A percentile compares a stretch with the other conserved stretches of the same genome.
Conservation (phyloP, 2,888 invertebrate species). For the Melieria crassipennis region DNA sequence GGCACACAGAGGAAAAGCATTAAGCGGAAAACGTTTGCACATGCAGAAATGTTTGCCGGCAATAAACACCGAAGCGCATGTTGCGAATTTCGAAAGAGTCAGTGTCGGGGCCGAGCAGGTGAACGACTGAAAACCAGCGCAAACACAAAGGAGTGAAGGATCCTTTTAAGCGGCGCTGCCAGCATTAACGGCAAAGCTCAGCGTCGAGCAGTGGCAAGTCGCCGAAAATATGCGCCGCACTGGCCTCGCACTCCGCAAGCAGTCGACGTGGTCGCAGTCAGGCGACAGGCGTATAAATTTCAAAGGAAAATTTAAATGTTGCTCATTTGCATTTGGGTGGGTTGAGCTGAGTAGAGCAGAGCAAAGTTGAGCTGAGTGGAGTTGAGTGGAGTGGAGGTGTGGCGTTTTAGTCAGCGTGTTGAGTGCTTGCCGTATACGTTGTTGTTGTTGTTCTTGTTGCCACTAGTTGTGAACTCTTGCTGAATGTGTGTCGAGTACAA, state of each 20-base stretch:
- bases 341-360: too few relatives aligned
- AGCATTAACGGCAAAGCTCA: too few relatives aligned
- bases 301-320: slow-evolving; percentile 29
- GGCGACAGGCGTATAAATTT: slow-evolving; percentile 27
- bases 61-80: slow-evolving; percentile 17
- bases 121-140: neutral
- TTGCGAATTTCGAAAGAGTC: slow-evolving; percentile 6
- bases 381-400: too few relatives aligned
- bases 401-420: too few relatives aligned
- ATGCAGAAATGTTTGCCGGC: neutral
- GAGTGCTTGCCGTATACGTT: neutral
- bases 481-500: neutral
- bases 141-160: neutral
- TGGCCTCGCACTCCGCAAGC: neutral
- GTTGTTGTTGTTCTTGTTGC: neutral
- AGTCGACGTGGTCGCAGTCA: neutral
- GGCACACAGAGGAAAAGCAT: too few relatives aligned
- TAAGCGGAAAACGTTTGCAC: neutral
- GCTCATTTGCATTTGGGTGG: slow-evolving; percentile 24
- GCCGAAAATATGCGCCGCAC: neutral
- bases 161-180: too few relatives aligned
- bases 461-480: neutral
- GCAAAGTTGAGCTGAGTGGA: too few relatives aligned
- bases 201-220: neutral
- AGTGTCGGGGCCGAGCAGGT: neutral